Evolutionary conservation across 30 jellyfish, hydroid and myxozoan genomes (phyloP).

Genomic region (Hydra vulgaris): DNA sequence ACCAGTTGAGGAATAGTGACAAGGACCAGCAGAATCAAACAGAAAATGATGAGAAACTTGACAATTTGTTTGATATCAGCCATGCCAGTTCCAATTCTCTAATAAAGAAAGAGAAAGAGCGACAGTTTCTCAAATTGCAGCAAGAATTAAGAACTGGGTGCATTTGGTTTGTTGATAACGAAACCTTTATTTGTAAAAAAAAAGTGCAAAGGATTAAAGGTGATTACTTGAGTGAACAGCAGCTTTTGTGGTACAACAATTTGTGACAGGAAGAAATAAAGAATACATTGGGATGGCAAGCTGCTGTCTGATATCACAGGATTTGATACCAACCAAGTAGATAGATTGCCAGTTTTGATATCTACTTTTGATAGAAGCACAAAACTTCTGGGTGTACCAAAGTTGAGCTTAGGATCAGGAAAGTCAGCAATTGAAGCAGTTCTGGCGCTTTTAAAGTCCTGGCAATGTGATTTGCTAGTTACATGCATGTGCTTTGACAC

Average conservation of each 20-base stretch:
- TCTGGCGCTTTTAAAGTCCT: neutral
- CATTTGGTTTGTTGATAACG: neutral
- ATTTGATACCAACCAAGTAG: neutral
- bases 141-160: neutral
- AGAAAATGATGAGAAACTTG: neutral
- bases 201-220: neutral
- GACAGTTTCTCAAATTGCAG: neutral
- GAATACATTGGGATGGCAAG: neutral
- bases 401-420: neutral
- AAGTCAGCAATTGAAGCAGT: neutral
- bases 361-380: neutral
- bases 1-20: neutral
- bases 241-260: neutral
- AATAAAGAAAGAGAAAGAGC: neutral
- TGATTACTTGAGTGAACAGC: neutral
- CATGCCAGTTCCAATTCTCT: neutral
- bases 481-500: neutral
- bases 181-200: neutral
- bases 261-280: neutral
- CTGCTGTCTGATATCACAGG: neutral
- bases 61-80: neutral
- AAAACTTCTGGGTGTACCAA: neutral
- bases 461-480: neutral
- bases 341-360: neutral
- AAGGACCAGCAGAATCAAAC: neutral